phyloP scores from a whole-genome alignment of 2,797 vertebrate genomes.

The Phrynocephalus guinanensis region DNA sequence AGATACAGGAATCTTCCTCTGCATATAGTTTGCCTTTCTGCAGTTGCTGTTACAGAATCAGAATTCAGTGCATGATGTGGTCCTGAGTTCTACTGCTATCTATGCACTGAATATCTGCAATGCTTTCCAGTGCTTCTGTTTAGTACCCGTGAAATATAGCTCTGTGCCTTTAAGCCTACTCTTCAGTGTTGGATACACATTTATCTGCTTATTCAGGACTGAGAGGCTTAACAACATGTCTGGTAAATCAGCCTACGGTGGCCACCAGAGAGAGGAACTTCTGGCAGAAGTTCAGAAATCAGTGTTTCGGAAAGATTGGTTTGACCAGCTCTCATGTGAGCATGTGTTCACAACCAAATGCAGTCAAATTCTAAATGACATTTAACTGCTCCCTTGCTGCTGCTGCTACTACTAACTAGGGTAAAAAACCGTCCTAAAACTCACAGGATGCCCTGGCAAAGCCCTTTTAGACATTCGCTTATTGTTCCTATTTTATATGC shows the following conservation, averaged over 20 bases:
- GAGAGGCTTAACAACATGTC: conserved; percentile 71
- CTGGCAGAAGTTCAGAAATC: conserved; percentile 76
- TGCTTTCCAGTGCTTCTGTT: conserved; percentile 7
- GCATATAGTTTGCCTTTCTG: neutral
- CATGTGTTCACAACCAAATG: conserved; percentile 71
- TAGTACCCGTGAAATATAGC: conserved; percentile 22
- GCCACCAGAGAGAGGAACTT: conserved; percentile 71
- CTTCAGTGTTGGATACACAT: conserved; percentile 11
- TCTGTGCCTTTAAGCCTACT: conserved; percentile 66
- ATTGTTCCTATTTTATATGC: conserved; percentile 34
- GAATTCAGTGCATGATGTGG: neutral
- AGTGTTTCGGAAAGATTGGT: conserved; percentile 78
- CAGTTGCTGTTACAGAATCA: neutral
- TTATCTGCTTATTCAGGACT: conserved; percentile 69
- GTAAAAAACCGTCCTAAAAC: conserved; percentile 55
- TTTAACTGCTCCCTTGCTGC: conserved; percentile 71
- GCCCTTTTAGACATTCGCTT: conserved; percentile 26
- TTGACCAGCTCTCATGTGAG: conserved; percentile 72
- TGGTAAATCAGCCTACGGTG: conserved; percentile 62
- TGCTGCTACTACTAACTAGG: conserved; percentile 18
- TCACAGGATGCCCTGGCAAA: neutral
- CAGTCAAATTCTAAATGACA: conserved; percentile 67
- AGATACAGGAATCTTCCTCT: neutral
- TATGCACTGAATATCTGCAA: neutral
- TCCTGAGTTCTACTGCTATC: neutral